A percentile compares a stretch with the other conserved stretches of the same genome.
Conservation (phyloP, 2,113 vertebrate genomes). For the Colossoma macropomum region DNA sequence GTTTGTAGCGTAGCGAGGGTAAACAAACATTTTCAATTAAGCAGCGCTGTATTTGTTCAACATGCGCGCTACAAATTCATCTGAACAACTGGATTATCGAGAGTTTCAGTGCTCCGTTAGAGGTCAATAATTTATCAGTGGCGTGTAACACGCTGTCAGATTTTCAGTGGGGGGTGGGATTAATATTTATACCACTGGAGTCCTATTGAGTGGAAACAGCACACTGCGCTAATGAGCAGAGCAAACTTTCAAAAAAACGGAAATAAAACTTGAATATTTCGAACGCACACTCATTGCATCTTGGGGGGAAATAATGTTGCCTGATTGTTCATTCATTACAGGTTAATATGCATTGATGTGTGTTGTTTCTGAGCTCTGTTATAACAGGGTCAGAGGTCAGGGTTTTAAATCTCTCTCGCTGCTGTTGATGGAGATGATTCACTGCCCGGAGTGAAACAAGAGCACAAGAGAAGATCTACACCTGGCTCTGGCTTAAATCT, state of each 20-base stretch:
- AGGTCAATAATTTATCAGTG: constrained; percentile 52
- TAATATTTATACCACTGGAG: constrained; percentile 42
- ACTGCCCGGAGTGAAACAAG: not conserved
- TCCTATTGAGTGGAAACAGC: constrained; percentile 29
- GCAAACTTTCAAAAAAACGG: not conserved
- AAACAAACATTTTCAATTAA: constrained; percentile 17
- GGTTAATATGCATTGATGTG: not conserved
- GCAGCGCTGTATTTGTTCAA: not conserved
- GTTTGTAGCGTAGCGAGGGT: not conserved
- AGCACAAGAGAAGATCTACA: too few relatives aligned
- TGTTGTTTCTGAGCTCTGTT: not conserved
- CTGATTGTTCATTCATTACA: too few relatives aligned
- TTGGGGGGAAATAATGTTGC: too few relatives aligned
- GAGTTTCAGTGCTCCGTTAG: constrained; percentile 14
- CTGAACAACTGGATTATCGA: constrained; percentile 26
- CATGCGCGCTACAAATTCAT: constrained; percentile 21
- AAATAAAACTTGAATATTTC: not conserved
- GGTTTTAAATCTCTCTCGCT: not conserved
- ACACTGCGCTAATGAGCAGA: constrained; percentile 26
- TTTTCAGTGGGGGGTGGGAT: constrained; percentile 25
- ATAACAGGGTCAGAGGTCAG: not conserved
- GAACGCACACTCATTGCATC: too few relatives aligned
- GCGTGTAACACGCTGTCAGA: constrained; percentile 19
- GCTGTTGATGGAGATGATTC: not conserved
- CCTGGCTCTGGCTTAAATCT: too few relatives aligned